Conservation (phyloP, 2,797 vertebrate genomes). For the Esox lucius region DNA sequence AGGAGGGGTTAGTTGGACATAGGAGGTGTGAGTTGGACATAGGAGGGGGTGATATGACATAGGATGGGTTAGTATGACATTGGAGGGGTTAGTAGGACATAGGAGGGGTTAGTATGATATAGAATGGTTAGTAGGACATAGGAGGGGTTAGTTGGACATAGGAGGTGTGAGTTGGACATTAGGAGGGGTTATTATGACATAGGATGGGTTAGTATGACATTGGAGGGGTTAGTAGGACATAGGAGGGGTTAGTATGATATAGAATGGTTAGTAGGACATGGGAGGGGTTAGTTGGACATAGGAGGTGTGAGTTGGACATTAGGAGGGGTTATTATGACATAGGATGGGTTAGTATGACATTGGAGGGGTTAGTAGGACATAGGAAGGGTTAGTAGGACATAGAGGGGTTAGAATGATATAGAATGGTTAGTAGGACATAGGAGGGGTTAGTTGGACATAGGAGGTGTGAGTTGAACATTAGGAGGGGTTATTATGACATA, state of each 20-base stretch:
- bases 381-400: conserved; percentile 5
- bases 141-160: conserved; percentile 11
- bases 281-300: neutral
- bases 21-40: neutral
- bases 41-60: conserved; percentile 13
- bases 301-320: neutral
- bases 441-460: conserved; percentile 6
- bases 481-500: conserved; percentile 14
- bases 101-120: conserved; percentile 3
- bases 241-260: conserved; percentile 15
- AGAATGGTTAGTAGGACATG: conserved; percentile 2
- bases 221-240: conserved; percentile 31
- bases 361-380: neutral
- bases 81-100: neutral
- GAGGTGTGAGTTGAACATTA: conserved; percentile 15
- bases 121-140: conserved; percentile 42
- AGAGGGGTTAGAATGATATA: conserved; percentile 13
- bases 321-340: conserved; percentile 13
- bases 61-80: conserved; percentile 14
- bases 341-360: conserved; percentile 14
- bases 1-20: neutral
- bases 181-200: conserved; percentile 15
- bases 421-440: conserved; percentile 41
- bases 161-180: conserved; percentile 12
- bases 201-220: neutral